Evolutionary conservation across 1,140 invertebrate genomes (phyloP), one percentile per base, ranked within the genome.

Genomic region (Trinorchestia longiramus): DNA sequence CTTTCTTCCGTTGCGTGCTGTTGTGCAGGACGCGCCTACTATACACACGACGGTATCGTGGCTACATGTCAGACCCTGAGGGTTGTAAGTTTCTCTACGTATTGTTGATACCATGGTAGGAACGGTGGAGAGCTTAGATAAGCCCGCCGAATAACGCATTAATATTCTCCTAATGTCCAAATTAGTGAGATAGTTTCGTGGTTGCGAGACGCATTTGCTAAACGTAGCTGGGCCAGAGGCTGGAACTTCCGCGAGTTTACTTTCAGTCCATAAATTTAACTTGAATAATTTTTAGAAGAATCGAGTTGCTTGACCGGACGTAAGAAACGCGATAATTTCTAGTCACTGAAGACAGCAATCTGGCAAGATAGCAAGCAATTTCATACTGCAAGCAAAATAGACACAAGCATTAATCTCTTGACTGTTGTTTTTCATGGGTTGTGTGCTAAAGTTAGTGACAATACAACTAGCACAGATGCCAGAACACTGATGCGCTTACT

Each of bases 1-100:
- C 88, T 90, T 90, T 90, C 88, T 90, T 41, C 88, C 43, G 41
- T 90, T 41, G 43, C 88, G 88, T 90, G 88, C 88, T 15, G 41
- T 87, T 43, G 88, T 36, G 62, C 62, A 77, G 62, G 62, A 77
- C 62, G 62, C 62, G 62, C 62, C 62, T 77, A 77, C 11, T 15
- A 28, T 77, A 36, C 15, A 36, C 62, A 28, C 15, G 62, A 77
- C 62, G 62, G 62, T 77, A 77, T 77, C 62, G 62, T 36, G 11
- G 62, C 62, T 77, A 36, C 62, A 36, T 28, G 28, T 77, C 62
- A 77, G 62, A 19, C 19, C 47, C 47, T n/a, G 47, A 53, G 6
- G 47, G 62, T 36, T 36, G 62, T 77, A 77, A 11, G 62, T 77
- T 28, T 77, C 62, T 28, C 62, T 36, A 36, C 62, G 8, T 77